Conservation (phyloP, 2,113 vertebrate genomes). For the Procavia capensis region DNA sequence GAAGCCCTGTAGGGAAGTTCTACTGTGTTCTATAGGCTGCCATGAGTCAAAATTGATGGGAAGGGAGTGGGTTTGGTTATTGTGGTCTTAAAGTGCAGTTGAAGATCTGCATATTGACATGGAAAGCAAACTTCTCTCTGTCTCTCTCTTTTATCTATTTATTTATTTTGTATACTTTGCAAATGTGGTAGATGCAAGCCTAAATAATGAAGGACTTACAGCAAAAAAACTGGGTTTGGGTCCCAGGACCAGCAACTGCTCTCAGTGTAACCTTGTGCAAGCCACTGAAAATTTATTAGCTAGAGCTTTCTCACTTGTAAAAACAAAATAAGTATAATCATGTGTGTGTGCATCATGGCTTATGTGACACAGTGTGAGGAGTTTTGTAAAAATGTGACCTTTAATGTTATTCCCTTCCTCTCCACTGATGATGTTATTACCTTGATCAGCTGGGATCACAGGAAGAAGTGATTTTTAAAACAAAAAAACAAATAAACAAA, state of each 20-base stretch:
- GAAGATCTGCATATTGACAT: background rate
- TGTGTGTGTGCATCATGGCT: no score
- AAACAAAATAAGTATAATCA: no score
- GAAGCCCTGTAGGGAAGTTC: no score
- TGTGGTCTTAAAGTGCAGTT: background rate
- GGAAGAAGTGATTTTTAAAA: background rate
- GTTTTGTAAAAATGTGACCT: background rate
- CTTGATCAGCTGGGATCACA: background rate
- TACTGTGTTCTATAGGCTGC: no score
- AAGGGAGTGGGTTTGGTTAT: no score
- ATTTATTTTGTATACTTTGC: no score
- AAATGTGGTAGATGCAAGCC: background rate
- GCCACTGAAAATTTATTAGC: no score
- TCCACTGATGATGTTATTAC: background rate
- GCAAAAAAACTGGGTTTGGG: constrained; percentile 9
- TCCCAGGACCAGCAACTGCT: background rate
- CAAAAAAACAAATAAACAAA: background rate
- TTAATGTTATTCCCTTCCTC: background rate
- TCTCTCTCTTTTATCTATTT: no score
- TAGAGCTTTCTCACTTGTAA: no score
- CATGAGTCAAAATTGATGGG: no score
- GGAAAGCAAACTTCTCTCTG: background rate
- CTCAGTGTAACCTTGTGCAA: no score
- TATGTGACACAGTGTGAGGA: background rate
- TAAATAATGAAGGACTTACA: background rate